These are phyloP conservation scores for Embidobia sp. DNA, from an alignment of 2,888 invertebrate genomes.

Conservation along the genomic window DNA sequence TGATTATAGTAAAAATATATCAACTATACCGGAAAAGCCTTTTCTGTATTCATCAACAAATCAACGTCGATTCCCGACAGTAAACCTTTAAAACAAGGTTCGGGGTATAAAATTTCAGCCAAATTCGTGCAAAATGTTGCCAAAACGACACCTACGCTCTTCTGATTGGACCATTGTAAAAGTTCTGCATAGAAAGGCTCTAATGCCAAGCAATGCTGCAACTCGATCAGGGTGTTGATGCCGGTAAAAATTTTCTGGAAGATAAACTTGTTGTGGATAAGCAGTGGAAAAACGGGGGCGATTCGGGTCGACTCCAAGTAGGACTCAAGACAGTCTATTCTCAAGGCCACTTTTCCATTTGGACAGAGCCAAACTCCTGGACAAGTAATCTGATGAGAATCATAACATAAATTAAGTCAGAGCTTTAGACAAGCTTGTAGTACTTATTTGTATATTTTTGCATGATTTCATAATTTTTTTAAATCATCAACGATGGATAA, in stretches of 20 bases:
- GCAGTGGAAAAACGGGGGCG: slow-evolving; percentile 87
- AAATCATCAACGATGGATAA: too few relatives aligned
- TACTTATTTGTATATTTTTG: too few relatives aligned
- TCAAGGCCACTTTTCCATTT: slow-evolving; percentile 88
- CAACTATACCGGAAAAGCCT: slow-evolving; percentile 85
- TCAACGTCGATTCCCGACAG: slow-evolving; percentile 85
- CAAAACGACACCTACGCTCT: slow-evolving; percentile 82
- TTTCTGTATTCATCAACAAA: slow-evolving; percentile 86
- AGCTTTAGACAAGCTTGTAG: too few relatives aligned
- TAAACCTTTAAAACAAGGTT: slow-evolving; percentile 83
- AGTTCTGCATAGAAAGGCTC: slow-evolving; percentile 86
- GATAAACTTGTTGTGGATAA: slow-evolving; percentile 87
- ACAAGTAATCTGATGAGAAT: slow-evolving; percentile 85
- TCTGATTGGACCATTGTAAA: slow-evolving; percentile 84
- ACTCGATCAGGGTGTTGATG: slow-evolving; percentile 80
- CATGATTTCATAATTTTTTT: too few relatives aligned
- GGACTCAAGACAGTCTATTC: slow-evolving; percentile 87
- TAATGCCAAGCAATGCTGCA: slow-evolving; percentile 83
- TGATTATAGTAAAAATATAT: too few relatives aligned
- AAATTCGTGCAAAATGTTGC: slow-evolving; percentile 86
- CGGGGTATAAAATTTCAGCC: slow-evolving; percentile 86
- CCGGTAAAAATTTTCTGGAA: slow-evolving; percentile 85
- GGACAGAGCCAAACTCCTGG: slow-evolving; percentile 94
- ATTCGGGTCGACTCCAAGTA: slow-evolving; percentile 86
- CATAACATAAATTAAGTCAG: slow-evolving; percentile 1